Percentiles rank a stretch among this genome's conserved stretches.
These are phyloP conservation scores for Anthopleura xanthogrammica DNA, from an alignment of 92 coral and sea anemone genomes.

Conservation along the genomic window DNA sequence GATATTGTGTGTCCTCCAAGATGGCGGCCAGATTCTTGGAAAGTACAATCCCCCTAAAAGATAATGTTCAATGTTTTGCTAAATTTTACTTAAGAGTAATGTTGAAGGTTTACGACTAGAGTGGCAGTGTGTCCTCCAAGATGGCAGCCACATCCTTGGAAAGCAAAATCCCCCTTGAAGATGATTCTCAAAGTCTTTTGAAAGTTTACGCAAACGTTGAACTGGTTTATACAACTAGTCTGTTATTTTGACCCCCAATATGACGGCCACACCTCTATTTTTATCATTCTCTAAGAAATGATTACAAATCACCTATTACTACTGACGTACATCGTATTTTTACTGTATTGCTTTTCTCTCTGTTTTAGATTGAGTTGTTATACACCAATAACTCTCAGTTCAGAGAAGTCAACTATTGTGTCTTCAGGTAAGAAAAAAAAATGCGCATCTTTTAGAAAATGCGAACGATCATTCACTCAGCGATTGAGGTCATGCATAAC, in stretches of 20 bases:
- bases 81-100: no score
- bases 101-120: no score
- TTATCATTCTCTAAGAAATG: no score
- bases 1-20: neutral
- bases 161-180: no score
- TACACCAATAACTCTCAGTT: slow-evolving; percentile 28
- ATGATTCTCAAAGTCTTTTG: no score
- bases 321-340: neutral
- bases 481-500: neutral
- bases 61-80: no score
- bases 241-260: no score
- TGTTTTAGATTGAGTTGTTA: slow-evolving; percentile 5
- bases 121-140: neutral
- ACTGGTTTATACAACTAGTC: no score
- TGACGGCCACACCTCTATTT: no score
- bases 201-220: no score
- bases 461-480: neutral
- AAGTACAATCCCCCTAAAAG: no score
- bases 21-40: neutral
- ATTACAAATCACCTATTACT: neutral
- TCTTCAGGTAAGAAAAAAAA: slow-evolving; percentile 27
- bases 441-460: no score
- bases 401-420: slow-evolving; percentile 23
- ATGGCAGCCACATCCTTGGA: neutral
- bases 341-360: neutral